These are phyloP conservation scores for Lasioglossum villosulum DNA, from an alignment of 2,888 invertebrate species.

Conservation along the genomic window DNA sequence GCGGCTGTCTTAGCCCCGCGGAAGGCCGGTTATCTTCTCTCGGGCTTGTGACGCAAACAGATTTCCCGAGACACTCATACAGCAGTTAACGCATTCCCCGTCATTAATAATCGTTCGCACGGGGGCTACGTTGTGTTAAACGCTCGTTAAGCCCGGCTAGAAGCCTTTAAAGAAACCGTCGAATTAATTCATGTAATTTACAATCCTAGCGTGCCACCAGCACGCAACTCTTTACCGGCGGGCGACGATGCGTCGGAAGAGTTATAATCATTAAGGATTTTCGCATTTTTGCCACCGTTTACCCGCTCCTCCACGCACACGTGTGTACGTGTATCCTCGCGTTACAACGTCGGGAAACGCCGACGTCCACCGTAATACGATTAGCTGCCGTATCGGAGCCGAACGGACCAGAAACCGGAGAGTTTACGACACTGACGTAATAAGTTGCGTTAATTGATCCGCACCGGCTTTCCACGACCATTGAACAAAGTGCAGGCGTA, in stretches of 20 bases:
- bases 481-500: neutral
- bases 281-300: constrained; percentile 28
- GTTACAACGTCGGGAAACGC: constrained; percentile 8
- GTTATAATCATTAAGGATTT: constrained; percentile 47
- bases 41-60: constrained; percentile 43
- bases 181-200: constrained; percentile 70
- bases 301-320: neutral
- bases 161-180: constrained; percentile 57
- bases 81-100: constrained; percentile 57
- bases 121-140: constrained; percentile 59
- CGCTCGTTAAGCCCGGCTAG: constrained; percentile 62
- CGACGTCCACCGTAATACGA: constrained; percentile 32
- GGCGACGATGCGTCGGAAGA: constrained; percentile 43
- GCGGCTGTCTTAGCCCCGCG: constrained; percentile 1
- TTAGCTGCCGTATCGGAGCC: constrained; percentile 23
- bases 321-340: neutral
- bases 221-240: constrained; percentile 32
- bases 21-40: constrained; percentile 10
- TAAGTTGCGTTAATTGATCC: constrained; percentile 16
- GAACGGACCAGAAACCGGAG: constrained; percentile 14
- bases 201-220: constrained; percentile 48
- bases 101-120: constrained; percentile 64
- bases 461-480: neutral
- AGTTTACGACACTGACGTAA: constrained; percentile 29
- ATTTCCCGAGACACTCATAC: constrained; percentile 47